Evolutionary conservation across 2,888 invertebrate species (phyloP), one percentile per base, ranked within the genome.

Genomic region (Tenthredo mesomela): DNA sequence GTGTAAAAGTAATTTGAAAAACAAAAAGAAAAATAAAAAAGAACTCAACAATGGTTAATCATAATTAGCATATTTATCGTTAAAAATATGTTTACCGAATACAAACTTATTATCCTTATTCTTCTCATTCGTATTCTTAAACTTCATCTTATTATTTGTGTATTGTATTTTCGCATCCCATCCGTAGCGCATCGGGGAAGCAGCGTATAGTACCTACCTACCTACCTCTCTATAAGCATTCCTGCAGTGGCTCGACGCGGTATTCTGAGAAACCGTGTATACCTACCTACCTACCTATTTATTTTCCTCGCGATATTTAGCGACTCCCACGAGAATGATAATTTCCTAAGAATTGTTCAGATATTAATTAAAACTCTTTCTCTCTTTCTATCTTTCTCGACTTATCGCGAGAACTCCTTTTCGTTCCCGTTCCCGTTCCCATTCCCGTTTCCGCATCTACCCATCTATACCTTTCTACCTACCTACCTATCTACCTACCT

Each of bases 41-140:
- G 0, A 37, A 47, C 29, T 65, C 25, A 82, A 70, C 82, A 82
- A 82, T 82, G 47, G 67, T 82, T 61, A 33, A 82, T 50, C 29
- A 67, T 33, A 50, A 82, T 82, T 82, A 67, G 67, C 82, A 82
- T 82, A 82, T 67, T 65, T 67, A 54, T 70, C 47, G 47, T 18
- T 40, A 47, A 40, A 82, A 67, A 82, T 82, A 67, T 65, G 82
- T 67, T 82, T 70, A 82, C 50, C 82, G 82, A 82, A 67, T 43
- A 21, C 58, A 80, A 80, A 61, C 4, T 21, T 61, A 40, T 80
- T 21, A 4, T 80, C 29, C 43, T 43, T 21, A 12, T 3, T 9
- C 40, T 43, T 2, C 71, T n/a, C 2, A 5, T 18, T 15, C 33
- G 2, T 29, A n/a, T 18, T 70, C 70, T 29, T 37, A 15, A 21